phyloP scores from a whole-genome alignment of 2,888 invertebrate genomes.

The Apodemia hepburni region DNA sequence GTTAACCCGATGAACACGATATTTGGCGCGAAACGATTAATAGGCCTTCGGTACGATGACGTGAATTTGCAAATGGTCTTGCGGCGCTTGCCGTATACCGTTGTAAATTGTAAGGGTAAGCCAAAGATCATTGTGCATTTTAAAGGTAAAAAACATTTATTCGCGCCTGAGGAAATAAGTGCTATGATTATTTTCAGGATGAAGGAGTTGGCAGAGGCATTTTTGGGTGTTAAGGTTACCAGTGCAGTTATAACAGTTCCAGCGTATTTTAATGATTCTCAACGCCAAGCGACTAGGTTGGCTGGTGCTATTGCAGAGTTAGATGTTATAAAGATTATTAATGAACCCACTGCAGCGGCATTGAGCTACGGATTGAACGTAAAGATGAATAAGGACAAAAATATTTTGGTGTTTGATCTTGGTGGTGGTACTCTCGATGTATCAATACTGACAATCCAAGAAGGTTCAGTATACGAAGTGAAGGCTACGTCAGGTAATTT shows the following conservation, averaged over 20 bases:
- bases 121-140: conserved; percentile 50
- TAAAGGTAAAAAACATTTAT: conserved; percentile 44
- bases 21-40: conserved; percentile 55
- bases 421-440: conserved; percentile 64
- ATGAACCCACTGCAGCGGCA: conserved; percentile 61
- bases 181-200: conserved; percentile 57
- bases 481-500: conserved; percentile 53
- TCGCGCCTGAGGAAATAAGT: conserved; percentile 59
- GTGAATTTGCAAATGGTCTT: conserved; percentile 54
- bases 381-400: conserved; percentile 39
- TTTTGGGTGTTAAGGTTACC: conserved; percentile 46
- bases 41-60: conserved; percentile 56
- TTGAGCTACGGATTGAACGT: conserved; percentile 52
- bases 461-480: conserved; percentile 50
- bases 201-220: conserved; percentile 53
- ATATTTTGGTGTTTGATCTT: conserved; percentile 55
- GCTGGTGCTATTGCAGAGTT: conserved; percentile 57
- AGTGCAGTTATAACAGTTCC: conserved; percentile 63
- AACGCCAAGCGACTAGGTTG: conserved; percentile 52
- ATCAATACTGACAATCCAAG: conserved; percentile 47
- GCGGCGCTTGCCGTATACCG: conserved; percentile 50
- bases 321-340: conserved; percentile 52
- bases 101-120: conserved; percentile 55
- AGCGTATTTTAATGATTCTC: conserved; percentile 57
- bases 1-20: conserved; percentile 54